Percentiles rank a stretch among this genome's conserved stretches.
Conservation (phyloP, 1,140 invertebrate species). For the Venustaconcha ellipsiformis region DNA sequence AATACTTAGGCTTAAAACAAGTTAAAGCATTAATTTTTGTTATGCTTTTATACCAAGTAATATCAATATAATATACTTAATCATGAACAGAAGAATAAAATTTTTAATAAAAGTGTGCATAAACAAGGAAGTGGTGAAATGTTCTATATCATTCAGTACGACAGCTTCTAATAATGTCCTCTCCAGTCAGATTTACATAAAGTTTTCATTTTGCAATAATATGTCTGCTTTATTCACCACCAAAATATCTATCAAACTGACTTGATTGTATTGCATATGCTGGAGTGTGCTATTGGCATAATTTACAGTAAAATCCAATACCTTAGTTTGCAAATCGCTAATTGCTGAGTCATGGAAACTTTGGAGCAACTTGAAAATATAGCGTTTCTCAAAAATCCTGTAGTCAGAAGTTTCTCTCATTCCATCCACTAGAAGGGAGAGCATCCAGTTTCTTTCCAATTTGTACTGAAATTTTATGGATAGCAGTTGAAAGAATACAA, state of each 20-base stretch:
- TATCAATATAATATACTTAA: too few relatives aligned
- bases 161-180: not conserved
- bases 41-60: too few relatives aligned
- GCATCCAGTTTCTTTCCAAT: conserved; percentile 77
- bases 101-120: too few relatives aligned
- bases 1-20: too few relatives aligned
- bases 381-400: conserved; percentile 73
- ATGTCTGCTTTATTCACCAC: not conserved
- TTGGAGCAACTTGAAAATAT: conserved; percentile 75
- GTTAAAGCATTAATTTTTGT: too few relatives aligned
- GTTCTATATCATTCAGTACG: not conserved
- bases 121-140: not conserved
- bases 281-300: not conserved
- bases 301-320: conserved; percentile 6
- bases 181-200: not conserved
- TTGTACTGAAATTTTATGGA: conserved; percentile 44
- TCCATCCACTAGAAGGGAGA: conserved; percentile 78
- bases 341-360: conserved; percentile 70
- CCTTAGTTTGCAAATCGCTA: conserved; percentile 41
- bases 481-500: not conserved
- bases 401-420: conserved; percentile 74
- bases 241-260: not conserved
- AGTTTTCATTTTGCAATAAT: not conserved
- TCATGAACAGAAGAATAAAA: too few relatives aligned
- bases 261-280: not conserved